These are phyloP conservation scores for Drosophila birchii DNA, from an alignment of 2,888 invertebrate genomes.

Conservation along the genomic window DNA sequence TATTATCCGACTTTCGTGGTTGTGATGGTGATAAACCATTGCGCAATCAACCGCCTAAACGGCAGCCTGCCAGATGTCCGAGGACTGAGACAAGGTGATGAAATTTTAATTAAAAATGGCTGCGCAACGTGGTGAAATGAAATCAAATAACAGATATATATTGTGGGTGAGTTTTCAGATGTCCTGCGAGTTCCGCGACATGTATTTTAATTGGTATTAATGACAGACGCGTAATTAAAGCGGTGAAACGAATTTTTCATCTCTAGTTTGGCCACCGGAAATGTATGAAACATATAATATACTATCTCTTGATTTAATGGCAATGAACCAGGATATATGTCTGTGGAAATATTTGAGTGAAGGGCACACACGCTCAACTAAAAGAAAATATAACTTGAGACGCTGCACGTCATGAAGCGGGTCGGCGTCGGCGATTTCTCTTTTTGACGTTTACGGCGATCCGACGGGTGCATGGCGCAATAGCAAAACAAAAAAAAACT, in stretches of 20 bases:
- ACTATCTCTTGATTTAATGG: not conserved
- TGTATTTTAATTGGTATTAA: constrained; percentile 16
- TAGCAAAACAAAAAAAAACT: constrained; percentile 43
- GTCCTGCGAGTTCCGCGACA: constrained; percentile 27
- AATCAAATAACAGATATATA: constrained; percentile 13
- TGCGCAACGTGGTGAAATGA: constrained; percentile 24
- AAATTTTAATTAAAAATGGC: constrained; percentile 57
- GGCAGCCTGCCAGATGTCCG: constrained; percentile 41
- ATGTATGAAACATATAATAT: not conserved
- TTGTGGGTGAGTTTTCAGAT: constrained; percentile 10
- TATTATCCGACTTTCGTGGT: constrained; percentile 37
- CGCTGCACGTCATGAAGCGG: constrained; percentile 43
- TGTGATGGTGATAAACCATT: constrained; percentile 59
- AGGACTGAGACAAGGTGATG: constrained; percentile 46
- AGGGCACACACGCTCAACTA: constrained; percentile 40
- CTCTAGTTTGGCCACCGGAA: constrained; percentile 8
- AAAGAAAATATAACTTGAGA: constrained; percentile 52
- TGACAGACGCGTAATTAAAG: constrained; percentile 19
- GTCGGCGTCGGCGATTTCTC: constrained; percentile 68
- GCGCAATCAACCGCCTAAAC: constrained; percentile 53
- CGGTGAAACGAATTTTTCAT: not conserved
- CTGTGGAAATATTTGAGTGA: constrained; percentile 30
- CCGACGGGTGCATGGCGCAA: constrained; percentile 71
- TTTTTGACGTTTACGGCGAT: constrained; percentile 60
- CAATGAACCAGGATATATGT: constrained; percentile 25